Conservation (phyloP, 2,113 vertebrate species). For the Cnemophilus loriae region DNA sequence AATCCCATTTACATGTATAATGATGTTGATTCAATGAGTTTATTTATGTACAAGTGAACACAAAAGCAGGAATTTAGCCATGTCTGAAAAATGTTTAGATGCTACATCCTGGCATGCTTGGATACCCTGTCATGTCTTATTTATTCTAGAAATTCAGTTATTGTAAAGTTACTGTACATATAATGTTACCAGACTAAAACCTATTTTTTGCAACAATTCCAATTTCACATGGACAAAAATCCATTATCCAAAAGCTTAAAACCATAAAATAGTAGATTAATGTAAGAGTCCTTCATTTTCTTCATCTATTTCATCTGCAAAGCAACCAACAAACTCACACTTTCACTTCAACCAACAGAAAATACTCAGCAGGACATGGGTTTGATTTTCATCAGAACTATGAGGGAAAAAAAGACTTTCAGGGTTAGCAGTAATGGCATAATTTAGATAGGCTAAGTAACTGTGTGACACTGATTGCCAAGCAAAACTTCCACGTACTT, state of each 20-base stretch:
- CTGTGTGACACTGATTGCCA: background rate
- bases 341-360: background rate
- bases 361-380: background rate
- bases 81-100: conserved; percentile 9
- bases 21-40: background rate
- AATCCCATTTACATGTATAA: background rate
- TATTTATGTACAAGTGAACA: background rate
- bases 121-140: background rate
- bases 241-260: background rate
- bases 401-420: background rate
- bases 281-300: background rate
- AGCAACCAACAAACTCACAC: background rate
- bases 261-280: background rate
- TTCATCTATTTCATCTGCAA: background rate
- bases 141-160: background rate
- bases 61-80: background rate
- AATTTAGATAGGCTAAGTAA: background rate
- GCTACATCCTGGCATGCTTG: background rate
- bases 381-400: background rate
- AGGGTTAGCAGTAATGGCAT: background rate
- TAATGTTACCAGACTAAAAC: background rate
- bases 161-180: background rate
- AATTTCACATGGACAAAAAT: background rate
- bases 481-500: background rate
- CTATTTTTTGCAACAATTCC: background rate